Percentiles rank a stretch among this genome's conserved stretches.
Evolutionary conservation across 2,888 invertebrate genomes (phyloP).

Genomic region (Cyclophora punctaria): DNA sequence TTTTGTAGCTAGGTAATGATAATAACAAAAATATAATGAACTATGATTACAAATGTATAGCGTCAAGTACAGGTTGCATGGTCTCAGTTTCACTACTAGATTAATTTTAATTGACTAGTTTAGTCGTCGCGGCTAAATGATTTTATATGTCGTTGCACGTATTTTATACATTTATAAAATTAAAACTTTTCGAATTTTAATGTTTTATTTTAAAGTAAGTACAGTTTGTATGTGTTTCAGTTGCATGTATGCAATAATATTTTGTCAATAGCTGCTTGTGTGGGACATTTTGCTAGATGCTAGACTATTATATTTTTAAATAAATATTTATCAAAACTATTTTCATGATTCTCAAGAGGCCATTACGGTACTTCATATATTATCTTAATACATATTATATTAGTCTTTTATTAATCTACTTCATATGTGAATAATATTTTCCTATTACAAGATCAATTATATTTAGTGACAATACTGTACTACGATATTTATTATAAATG

Average conservation of each 20-base stretch:
- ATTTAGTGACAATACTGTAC: no score
- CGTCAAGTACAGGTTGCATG: constrained; percentile 41
- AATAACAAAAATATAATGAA: constrained; percentile 15
- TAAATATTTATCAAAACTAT: constrained; percentile 8
- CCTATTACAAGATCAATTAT: no score
- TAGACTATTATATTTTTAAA: constrained; percentile 8
- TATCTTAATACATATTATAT: no score
- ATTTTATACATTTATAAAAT: constrained; percentile 13
- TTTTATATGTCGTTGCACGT: constrained; percentile 25
- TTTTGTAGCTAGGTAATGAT: constrained; percentile 52
- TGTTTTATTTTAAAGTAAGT: constrained; percentile 25
- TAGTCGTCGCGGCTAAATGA: constrained; percentile 24
- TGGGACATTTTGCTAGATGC: constrained; percentile 14
- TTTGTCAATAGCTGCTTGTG: constrained; percentile 3
- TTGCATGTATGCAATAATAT: constrained; percentile 4
- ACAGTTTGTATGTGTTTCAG: constrained; percentile 19
- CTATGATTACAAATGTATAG: constrained; percentile 23
- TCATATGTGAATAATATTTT: no score
- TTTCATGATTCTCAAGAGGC: no score
- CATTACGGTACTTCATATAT: no score
- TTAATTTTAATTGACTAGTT: constrained; percentile 28
- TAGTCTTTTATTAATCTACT: no score
- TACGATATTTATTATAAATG: no score
- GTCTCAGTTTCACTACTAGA: constrained; percentile 32
- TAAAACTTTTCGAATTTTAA: constrained; percentile 21